Conservation (phyloP, 2,888 invertebrate genomes). For the Chaitophorus viminalis region DNA sequence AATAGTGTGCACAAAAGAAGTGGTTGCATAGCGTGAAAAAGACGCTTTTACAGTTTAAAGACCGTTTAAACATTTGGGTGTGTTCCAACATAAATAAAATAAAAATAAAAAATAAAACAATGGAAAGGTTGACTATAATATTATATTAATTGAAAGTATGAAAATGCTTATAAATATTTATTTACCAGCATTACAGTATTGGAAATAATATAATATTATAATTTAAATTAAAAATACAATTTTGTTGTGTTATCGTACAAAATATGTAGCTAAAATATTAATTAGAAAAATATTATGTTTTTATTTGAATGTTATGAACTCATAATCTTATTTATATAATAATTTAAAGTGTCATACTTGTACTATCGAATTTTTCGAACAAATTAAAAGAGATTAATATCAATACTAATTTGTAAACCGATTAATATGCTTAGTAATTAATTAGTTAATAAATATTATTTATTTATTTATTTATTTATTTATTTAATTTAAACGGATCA, state of each 20-base stretch:
- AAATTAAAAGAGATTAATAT: neutral
- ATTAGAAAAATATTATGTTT: neutral
- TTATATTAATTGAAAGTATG: neutral
- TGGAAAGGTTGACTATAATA: neutral
- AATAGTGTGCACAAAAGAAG: neutral
- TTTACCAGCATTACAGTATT: neutral
- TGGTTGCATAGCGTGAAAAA: neutral
- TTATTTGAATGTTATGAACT: neutral
- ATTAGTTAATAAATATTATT: no score
- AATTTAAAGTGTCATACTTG: neutral
- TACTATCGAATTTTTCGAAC: neutral
- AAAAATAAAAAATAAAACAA: neutral
- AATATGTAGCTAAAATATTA: no score
- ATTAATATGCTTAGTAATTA: no score
- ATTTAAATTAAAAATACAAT: neutral
- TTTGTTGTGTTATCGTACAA: no score
- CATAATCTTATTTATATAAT: neutral
- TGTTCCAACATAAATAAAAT: neutral
- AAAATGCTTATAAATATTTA: neutral
- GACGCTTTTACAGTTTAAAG: neutral
- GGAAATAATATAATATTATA: neutral
- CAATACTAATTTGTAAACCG: no score
- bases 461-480: no score
- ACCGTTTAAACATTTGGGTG: slow-evolving; percentile 1
- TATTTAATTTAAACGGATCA: no score